Base-by-base conservation (phyloP, 2,113 vertebrate species). In the Cacatua alba region DNA sequence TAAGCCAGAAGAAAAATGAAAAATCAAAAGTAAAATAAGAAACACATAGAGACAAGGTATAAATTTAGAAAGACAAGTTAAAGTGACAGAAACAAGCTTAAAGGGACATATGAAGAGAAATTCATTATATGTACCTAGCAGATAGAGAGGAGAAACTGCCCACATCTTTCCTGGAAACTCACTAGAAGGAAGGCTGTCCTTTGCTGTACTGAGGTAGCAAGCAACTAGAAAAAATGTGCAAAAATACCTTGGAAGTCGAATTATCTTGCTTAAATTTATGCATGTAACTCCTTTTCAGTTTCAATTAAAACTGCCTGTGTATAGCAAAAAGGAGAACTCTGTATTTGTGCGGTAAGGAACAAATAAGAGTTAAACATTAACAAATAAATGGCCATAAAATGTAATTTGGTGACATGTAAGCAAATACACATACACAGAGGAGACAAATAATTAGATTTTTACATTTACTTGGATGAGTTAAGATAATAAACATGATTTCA, bases 101-200 rank as follows among this genome's bases (percentile, higher is more conserved):
- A 2, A 65, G 19, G 6, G 11, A 43, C 5, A 18, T 31, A 4
- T 44, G 21, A 82, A 41, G 6, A 88, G 13, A 77, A 69, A 77
- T 44, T 52, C 0, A 18, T n/a, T 48, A 12, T 11, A 55, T 0
- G 1, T 39, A 51, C 2, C 5, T 24, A 35, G 11, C 3, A 69
- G 29, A 64, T 14, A 17, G 26, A 41, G 5, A 72, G 11, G 5
- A 76, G 26, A 77, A 77, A 72, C 5, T 43, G 2, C 4, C 1
- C 10, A 44, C 0, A 4, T 19, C 6, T 57, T 90, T 82, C 21
- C 13, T 65, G 4, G 15, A 75, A 88, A 52, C 24, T 70, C 14
- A 25, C 1, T 26, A 24, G 9, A 44, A 67, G 12, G 8, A 79
- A 87, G 60, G 11, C 6, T 57, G 5, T 7, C 11, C 7, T 82